Evolutionary conservation across 1,140 invertebrate genomes (phyloP).

Genomic region (Drosophila lacertosa): DNA sequence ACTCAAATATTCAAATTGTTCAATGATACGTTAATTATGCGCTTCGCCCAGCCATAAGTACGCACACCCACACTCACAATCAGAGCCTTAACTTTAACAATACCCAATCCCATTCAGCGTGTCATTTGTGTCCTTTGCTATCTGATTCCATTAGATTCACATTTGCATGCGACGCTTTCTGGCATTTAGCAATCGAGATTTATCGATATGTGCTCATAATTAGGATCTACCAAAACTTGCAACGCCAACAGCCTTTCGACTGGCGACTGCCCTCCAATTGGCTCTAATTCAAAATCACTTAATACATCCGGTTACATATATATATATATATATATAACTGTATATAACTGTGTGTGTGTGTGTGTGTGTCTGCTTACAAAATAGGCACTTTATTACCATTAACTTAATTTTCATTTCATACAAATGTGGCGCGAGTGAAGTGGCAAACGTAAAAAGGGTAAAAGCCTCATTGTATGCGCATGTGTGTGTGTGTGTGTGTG

Average conservation of each 20-base stretch:
- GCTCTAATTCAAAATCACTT: conserved; percentile 69
- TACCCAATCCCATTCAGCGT: not conserved
- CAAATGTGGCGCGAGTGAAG: conserved; percentile 67
- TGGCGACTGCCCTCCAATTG: conserved; percentile 9
- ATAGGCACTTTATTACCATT: conserved; percentile 80
- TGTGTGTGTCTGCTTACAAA: conserved; percentile 63
- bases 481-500: conserved; percentile 30
- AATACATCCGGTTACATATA: conserved; percentile 49
- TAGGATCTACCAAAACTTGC: not conserved
- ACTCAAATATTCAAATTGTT: conserved; percentile 58
- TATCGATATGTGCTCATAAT: conserved; percentile 13
- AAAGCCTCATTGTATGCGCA: conserved; percentile 28
- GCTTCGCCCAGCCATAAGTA: conserved; percentile 37
- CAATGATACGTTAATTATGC: conserved; percentile 67
- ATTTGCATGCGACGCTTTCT: conserved; percentile 1
- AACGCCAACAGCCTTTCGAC: conserved; percentile 9
- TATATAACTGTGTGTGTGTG: conserved; percentile 6
- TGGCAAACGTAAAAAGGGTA: conserved; percentile 60
- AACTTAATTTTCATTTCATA: conserved; percentile 79
- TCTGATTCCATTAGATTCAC: conserved; percentile 13
- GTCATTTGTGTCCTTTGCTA: conserved; percentile 8
- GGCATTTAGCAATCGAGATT: conserved; percentile 17
- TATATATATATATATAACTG: conserved; percentile 5
- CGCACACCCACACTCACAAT: not conserved
- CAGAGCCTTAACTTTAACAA: not conserved